Percentiles rank a stretch among this genome's conserved stretches.
Conservation (phyloP, 1,140 invertebrate genomes). For the Mylabris phalerata region DNA sequence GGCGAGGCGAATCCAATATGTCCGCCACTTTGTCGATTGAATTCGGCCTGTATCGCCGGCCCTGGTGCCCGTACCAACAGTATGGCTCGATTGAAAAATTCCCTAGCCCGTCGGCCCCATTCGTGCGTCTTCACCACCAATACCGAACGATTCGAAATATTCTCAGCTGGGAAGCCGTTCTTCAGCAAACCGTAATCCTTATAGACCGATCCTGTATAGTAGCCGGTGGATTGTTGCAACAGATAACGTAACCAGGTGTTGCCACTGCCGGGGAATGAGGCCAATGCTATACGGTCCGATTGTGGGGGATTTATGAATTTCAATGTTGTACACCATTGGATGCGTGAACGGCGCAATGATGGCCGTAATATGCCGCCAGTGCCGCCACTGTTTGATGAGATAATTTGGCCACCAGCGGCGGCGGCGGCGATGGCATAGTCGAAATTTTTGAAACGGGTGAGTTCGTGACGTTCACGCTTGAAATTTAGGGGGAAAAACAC, state of each 20-base stretch:
- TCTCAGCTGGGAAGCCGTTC: constrained; percentile 74
- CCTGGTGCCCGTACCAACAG: constrained; percentile 64
- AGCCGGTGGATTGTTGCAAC: constrained; percentile 66
- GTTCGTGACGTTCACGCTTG: constrained; percentile 12
- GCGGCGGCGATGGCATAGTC: constrained; percentile 17
- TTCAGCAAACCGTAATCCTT: constrained; percentile 66
- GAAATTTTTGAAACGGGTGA: constrained; percentile 21
- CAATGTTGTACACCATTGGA: constrained; percentile 46
- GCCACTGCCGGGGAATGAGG: constrained; percentile 70
- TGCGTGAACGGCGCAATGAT: constrained; percentile 33
- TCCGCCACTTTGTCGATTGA: constrained; percentile 63
- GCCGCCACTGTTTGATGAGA: neutral
- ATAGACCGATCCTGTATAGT: constrained; percentile 70
- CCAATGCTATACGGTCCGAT: constrained; percentile 51
- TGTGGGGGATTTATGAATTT: constrained; percentile 38
- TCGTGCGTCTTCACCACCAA: constrained; percentile 76
- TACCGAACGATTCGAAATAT: constrained; percentile 64
- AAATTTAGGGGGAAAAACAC: constrained; percentile 6
- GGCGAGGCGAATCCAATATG: constrained; percentile 62
- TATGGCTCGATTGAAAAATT: constrained; percentile 58
- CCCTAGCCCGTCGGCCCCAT: constrained; percentile 52
- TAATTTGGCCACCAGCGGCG: no score
- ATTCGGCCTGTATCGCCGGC: constrained; percentile 64
- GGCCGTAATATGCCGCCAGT: constrained; percentile 19
- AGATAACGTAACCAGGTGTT: constrained; percentile 76